Base-by-base conservation (phyloP, 1,140 invertebrate species). In the Drosophila kohkoa region DNA sequence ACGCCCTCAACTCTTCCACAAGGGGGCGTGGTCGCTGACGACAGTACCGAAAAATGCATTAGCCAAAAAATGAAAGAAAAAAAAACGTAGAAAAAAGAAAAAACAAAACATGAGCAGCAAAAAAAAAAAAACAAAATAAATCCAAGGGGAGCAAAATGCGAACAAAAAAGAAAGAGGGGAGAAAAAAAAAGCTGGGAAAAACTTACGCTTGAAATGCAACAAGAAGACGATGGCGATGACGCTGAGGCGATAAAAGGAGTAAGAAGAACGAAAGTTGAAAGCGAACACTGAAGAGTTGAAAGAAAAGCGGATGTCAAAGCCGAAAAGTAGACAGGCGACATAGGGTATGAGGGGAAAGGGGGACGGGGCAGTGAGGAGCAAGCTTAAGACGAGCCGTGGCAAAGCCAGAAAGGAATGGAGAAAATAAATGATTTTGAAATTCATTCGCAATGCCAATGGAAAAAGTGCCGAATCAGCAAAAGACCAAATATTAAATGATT, bases 401-500 rank as follows among this genome's bases (percentile, higher is more conserved):
- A 32, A 7, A 32, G 30, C 45, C n/a, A 46, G 7, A 48, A 52
- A 25, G 25, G 10, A 43, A 20, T 32, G 32, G 16, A 16, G 15
- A 41, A 67, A 79, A 52, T 62, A 76, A 80, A 83, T 70, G 77
- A 77, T 77, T 85, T 77, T 66, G 65, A 55, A 71, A 82, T 78
- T 81, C 82, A 75, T 75, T 78, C 43, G 55, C 43, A 68, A 43
- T 62, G 73, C 74, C 70, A 55, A 75, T 25, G 75, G 51, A 81
- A 86, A 35, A 85, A 78, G 63, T 78, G 75, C 70, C 48, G 74
- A 83, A 76, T 82, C 71, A 79, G 76, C 76, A 62, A 67, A 82
- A 81, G 66, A 67, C 57, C 52, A 77, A 77, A 82, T 78, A 82
- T 81, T 74, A 81, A 81, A 81, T 71, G 78, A 81, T 81, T 81